A percentile compares a stretch with the other conserved stretches of the same genome.
Conservation (phyloP, 2,888 invertebrate species). For the Shargacucullia verbasci region DNA sequence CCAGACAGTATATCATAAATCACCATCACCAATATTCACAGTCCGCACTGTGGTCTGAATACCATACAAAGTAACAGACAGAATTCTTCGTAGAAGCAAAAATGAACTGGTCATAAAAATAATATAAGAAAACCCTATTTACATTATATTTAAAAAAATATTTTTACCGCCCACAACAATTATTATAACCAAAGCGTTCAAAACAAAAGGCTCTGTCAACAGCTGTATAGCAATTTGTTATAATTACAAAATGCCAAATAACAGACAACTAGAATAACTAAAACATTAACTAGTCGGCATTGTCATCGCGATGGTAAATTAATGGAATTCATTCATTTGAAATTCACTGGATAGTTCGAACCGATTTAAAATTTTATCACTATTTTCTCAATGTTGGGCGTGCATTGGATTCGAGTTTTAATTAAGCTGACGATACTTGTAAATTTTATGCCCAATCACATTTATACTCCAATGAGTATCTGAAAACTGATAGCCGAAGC, state of each 20-base stretch:
- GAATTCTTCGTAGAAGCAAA: too few species aligned
- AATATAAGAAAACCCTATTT: too few species aligned
- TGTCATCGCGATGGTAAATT: conserved; percentile 38
- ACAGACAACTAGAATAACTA: conserved; percentile 26
- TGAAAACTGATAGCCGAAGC: neutral
- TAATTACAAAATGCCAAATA: conserved; percentile 41
- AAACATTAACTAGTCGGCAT: conserved; percentile 32
- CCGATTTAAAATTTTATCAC: conserved; percentile 19
- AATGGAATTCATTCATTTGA: conserved; percentile 32
- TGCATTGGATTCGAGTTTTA: conserved; percentile 8
- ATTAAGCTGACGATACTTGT: conserved; percentile 5
- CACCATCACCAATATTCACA: too few species aligned
- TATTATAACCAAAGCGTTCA: conserved; percentile 29
- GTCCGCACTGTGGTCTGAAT: too few species aligned
- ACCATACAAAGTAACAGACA: too few species aligned
- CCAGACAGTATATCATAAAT: too few species aligned
- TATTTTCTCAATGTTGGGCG: conserved; percentile 18
- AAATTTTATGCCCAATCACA: conserved; percentile 9
- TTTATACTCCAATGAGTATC: neutral
- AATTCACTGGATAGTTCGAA: conserved; percentile 13
- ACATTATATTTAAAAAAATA: conserved; percentile 1
- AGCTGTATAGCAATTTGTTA: conserved; percentile 15
- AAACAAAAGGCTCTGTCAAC: conserved; percentile 30
- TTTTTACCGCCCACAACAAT: conserved; percentile 22
- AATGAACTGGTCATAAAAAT: too few species aligned